Conservation (phyloP, 2,113 vertebrate species). For the Dicerorhinus sumatrensis region DNA sequence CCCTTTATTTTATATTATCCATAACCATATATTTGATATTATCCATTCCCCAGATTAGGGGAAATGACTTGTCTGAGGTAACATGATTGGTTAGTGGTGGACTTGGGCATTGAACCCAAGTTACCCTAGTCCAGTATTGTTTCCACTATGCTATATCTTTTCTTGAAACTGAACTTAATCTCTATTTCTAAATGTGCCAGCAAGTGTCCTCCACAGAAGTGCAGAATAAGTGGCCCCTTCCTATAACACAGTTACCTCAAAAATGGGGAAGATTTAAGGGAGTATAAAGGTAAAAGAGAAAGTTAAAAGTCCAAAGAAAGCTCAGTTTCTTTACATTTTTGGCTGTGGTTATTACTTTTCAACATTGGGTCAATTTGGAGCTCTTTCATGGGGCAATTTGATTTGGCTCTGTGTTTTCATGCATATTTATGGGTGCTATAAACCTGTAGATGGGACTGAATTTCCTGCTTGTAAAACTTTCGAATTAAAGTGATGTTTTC, state of each 20-base stretch:
- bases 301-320: not conserved
- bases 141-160: slow-evolving; percentile 36
- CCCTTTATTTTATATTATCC: not conserved
- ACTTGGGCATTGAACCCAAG: not conserved
- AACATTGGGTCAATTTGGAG: not conserved
- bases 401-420: slow-evolving; percentile 7
- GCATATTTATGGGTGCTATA: not conserved
- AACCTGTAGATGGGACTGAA: slow-evolving; percentile 3
- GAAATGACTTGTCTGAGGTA: not conserved
- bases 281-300: slow-evolving; percentile 36
- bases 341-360: not conserved
- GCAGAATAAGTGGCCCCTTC: not conserved
- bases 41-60: not conserved
- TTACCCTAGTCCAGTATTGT: not conserved
- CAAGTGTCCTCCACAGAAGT: not conserved
- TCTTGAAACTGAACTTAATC: slow-evolving; percentile 25
- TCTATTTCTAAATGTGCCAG: slow-evolving; percentile 42
- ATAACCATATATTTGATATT: not conserved
- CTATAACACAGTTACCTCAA: not conserved
- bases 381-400: not conserved
- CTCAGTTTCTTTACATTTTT: not conserved
- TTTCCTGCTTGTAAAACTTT: slow-evolving; percentile 37
- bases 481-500: slow-evolving; percentile 20
- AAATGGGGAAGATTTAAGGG: not conserved
- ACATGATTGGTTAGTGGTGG: not conserved